These are phyloP conservation scores for Luidia sarsii DNA, from an alignment of 53 echinoderm and acorn worm species.

Conservation along the genomic window DNA sequence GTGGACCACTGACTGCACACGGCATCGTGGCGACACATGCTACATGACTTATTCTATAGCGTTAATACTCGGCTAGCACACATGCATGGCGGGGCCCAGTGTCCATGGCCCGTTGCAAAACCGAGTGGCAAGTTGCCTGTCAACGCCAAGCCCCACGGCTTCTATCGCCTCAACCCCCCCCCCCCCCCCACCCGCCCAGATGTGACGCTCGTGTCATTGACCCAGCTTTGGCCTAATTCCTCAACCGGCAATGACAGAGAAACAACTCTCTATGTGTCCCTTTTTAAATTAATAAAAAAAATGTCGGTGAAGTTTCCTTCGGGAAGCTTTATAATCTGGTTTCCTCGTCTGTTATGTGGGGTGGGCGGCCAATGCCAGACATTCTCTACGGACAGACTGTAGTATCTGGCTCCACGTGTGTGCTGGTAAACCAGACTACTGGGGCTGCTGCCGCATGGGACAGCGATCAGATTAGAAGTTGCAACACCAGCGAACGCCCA, in stretches of 20 bases:
- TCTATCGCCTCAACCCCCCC: conserved; percentile 36
- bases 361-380: conserved; percentile 10
- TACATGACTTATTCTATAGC: neutral
- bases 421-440: neutral
- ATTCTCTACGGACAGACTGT: neutral
- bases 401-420: no score
- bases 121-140: conserved; percentile 47
- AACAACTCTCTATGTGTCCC: neutral
- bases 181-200: conserved; percentile 55
- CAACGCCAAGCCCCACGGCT: conserved; percentile 31
- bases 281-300: conserved; percentile 7
- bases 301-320: conserved; percentile 40
- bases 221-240: conserved; percentile 59
- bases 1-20: no score
- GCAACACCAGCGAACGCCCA: conserved; percentile 2
- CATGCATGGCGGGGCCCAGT: conserved; percentile 46
- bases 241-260: conserved; percentile 58
- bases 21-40: no score
- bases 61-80: conserved; percentile 32
- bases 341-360: conserved; percentile 28
- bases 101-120: conserved; percentile 32
- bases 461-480: conserved; percentile 7
- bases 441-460: conserved; percentile 1
- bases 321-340: conserved; percentile 45
- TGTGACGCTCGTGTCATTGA: conserved; percentile 54